phyloP scores from a whole-genome alignment of 2,797 vertebrate species.

The Semaprochilodus insignis region DNA sequence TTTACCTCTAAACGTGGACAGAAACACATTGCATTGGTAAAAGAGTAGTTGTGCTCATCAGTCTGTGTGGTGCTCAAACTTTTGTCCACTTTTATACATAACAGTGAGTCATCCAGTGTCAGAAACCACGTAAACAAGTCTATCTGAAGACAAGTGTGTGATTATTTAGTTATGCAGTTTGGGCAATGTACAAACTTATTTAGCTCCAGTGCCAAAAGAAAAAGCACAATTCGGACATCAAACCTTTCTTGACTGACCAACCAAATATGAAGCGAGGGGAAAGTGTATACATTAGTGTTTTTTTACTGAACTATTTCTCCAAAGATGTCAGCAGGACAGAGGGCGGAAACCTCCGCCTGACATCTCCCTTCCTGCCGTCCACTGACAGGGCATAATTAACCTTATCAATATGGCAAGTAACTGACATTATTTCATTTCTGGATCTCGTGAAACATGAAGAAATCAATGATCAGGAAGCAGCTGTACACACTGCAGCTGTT shows the following conservation, averaged over 20 bases:
- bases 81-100: no score
- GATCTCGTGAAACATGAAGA: conserved; percentile 53
- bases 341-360: conserved; percentile 22
- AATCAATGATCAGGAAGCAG: conserved; percentile 51
- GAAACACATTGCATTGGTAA: no score
- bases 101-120: no score
- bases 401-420: conserved; percentile 63
- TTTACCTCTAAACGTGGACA: no score
- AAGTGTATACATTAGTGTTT: neutral
- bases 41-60: no score
- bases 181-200: no score
- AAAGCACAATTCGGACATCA: neutral
- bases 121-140: no score
- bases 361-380: neutral
- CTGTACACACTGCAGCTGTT: conserved; percentile 45
- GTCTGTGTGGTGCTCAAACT: no score
- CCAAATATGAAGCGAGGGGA: neutral
- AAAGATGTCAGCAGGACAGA: neutral
- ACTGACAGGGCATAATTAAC: conserved; percentile 57
- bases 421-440: conserved; percentile 64
- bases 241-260: neutral
- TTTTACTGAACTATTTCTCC: neutral
- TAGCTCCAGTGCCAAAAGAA: no score
- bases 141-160: neutral
- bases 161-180: no score